Evolutionary conservation across 2,888 invertebrate species (phyloP), one percentile per base, ranked within the genome.

Genomic region (Lepidocyrtoides sp.): DNA sequence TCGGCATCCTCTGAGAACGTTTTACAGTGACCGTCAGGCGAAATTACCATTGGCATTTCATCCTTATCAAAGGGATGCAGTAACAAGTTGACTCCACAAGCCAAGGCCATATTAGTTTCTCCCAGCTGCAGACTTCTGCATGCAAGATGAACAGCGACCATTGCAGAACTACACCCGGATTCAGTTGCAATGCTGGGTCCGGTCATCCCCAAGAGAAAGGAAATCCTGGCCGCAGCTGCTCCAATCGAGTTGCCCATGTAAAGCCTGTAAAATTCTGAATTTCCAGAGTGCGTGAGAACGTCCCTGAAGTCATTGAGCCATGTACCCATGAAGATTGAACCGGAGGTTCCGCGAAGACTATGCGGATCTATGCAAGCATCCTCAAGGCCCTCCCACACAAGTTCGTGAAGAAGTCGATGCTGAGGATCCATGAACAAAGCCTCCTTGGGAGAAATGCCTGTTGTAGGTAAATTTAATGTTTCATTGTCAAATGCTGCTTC

Each of bases 181-280:
- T 89, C 89, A 0, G 91, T 91, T 8, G 91, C 79, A n/a, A 91
- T 26, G n/a, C 86, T 86, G 14, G 92, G 89, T 3, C 92, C 92
- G 2, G 87, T 90, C 14, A 84, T 3, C 2, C 90, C 92, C 5
- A 90, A 44, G 12, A 83, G 14, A 57, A 32, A 29, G 29, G 87
- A 69, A 4, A 92, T 20, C 17, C 92, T 66, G 1, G 91, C 88
- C 8, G 88, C 54, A 0, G 75, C 79, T 4, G 90, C 79, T 10
- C 81, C 90, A 57, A 85, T 81, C 0, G 81, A 81, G 36, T 91
- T 91, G 10, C 89, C 92, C 92, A 92, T 82, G 77, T 92, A 92
- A 4, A 26, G n/a, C 20, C 89, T 32, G 41, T 66, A 77, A 82
- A 82, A 89, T 2, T 82, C 87, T 17, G 54, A 32, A 17, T 81